These are phyloP conservation scores for Dolichoris vasculosae DNA, from an alignment of 1,140 invertebrate genomes.

Conservation along the genomic window DNA sequence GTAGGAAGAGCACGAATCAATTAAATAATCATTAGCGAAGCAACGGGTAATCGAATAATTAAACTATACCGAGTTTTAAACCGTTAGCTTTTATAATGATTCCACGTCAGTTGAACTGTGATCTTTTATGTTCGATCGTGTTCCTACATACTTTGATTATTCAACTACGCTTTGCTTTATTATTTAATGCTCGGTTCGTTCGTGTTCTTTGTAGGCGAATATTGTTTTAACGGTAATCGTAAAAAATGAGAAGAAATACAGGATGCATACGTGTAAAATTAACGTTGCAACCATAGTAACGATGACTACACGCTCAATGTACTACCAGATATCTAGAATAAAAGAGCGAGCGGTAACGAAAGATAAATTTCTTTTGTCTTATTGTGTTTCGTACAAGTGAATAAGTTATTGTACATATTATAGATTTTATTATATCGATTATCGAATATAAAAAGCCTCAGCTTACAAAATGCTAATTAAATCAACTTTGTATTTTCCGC, in stretches of 20 bases:
- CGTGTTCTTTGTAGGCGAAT: neutral
- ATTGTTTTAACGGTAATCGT: neutral
- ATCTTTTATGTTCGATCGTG: constrained; percentile 9
- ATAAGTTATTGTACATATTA: neutral
- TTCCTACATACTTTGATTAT: neutral
- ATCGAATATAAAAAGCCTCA: neutral
- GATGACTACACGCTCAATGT: neutral
- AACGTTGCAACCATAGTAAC: neutral
- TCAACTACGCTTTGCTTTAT: neutral
- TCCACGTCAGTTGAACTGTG: neutral
- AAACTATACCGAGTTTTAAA: neutral
- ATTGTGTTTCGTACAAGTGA: neutral
- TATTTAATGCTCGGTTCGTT: neutral
- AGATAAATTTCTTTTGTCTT: constrained; percentile 6
- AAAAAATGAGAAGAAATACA: neutral
- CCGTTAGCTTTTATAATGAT: neutral
- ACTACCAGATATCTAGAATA: neutral
- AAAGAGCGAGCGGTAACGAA: neutral
- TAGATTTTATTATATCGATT: neutral
- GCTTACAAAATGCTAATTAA: constrained; percentile 6
- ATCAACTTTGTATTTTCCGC: neutral
- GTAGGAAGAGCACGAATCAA: neutral
- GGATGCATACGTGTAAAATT: neutral
- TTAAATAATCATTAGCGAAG: neutral
- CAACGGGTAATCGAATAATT: neutral